A percentile compares a stretch with the other conserved stretches of the same genome.
Conservation (phyloP, 1,140 invertebrate genomes). For the Drosophila grimshawi region DNA sequence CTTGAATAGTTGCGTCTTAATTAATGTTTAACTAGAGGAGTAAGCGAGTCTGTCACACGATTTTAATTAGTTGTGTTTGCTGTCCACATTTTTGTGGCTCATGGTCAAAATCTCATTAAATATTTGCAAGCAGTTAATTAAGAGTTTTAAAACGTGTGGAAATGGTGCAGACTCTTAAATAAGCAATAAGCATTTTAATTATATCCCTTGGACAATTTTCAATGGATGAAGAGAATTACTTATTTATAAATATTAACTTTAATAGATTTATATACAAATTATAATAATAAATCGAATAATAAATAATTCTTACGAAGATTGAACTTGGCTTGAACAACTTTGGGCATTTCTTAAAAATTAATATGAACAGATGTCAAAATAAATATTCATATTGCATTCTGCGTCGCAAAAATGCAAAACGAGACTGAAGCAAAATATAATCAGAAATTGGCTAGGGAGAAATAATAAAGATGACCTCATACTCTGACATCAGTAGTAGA, state of each 20-base stretch:
- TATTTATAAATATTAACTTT: too few relatives aligned
- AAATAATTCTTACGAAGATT: too few relatives aligned
- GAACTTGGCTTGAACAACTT: too few relatives aligned
- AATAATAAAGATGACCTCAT: slow-evolving; percentile 66
- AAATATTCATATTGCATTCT: slow-evolving; percentile 16
- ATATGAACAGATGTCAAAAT: background rate
- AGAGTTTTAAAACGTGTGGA: slow-evolving; percentile 10
- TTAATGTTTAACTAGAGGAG: slow-evolving; percentile 34
- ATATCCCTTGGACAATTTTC: background rate
- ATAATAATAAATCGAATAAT: too few relatives aligned
- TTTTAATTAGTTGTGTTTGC: slow-evolving; percentile 30
- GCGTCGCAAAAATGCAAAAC: slow-evolving; percentile 48
- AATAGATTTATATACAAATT: too few relatives aligned
- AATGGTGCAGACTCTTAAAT: too few relatives aligned
- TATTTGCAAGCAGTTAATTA: slow-evolving; percentile 31
- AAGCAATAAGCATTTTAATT: too few relatives aligned
- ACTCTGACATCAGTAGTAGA: slow-evolving; percentile 47
- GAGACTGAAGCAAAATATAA: slow-evolving; percentile 19
- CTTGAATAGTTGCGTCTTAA: background rate
- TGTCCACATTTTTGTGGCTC: slow-evolving; percentile 35
- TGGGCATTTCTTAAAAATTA: background rate
- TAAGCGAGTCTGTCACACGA: slow-evolving; percentile 31
- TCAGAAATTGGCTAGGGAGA: slow-evolving; percentile 19
- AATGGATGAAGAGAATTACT: too few relatives aligned
- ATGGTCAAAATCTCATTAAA: slow-evolving; percentile 51